phyloP scores from a whole-genome alignment of 2,113 vertebrate genomes.

The Nibea albiflora region DNA sequence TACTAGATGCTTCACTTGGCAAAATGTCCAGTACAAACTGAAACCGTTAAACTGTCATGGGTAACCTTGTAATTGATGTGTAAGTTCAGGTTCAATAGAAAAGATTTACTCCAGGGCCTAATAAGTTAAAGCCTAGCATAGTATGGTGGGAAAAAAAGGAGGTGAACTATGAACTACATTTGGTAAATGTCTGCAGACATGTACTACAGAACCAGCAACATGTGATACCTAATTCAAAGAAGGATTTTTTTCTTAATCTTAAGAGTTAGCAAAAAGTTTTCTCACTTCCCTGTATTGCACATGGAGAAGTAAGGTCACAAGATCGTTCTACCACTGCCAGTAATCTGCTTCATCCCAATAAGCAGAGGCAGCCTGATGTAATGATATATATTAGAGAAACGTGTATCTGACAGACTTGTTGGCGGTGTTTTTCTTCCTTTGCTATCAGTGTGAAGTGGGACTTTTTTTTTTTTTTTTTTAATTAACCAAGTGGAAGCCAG shows the following conservation, averaged over 20 bases:
- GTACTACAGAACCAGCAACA: not conserved
- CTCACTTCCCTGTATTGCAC: conserved; percentile 24
- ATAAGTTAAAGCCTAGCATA: not conserved
- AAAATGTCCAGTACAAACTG: not conserved
- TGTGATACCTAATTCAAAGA: not conserved
- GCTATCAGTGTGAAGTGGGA: not conserved
- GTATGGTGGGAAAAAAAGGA: not conserved
- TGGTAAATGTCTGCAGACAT: not conserved
- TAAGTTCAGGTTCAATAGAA: not conserved
- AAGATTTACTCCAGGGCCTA: not conserved
- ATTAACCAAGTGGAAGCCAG: not conserved
- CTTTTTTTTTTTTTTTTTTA: conserved; percentile 30
- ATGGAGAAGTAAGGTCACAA: not conserved
- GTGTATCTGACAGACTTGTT: not conserved
- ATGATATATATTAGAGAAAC: not conserved
- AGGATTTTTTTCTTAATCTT: not conserved
- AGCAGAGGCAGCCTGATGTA: not conserved
- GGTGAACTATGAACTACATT: not conserved
- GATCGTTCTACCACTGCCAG: not conserved
- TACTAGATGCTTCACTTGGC: not conserved
- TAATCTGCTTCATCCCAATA: not conserved
- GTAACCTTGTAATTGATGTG: not conserved
- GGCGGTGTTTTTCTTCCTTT: not conserved
- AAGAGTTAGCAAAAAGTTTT: not conserved
- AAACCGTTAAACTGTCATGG: not conserved